Evolutionary conservation across 2,888 invertebrate species (phyloP), one percentile per base, ranked within the genome.

Genomic region (Sphecodes monilicornis): DNA sequence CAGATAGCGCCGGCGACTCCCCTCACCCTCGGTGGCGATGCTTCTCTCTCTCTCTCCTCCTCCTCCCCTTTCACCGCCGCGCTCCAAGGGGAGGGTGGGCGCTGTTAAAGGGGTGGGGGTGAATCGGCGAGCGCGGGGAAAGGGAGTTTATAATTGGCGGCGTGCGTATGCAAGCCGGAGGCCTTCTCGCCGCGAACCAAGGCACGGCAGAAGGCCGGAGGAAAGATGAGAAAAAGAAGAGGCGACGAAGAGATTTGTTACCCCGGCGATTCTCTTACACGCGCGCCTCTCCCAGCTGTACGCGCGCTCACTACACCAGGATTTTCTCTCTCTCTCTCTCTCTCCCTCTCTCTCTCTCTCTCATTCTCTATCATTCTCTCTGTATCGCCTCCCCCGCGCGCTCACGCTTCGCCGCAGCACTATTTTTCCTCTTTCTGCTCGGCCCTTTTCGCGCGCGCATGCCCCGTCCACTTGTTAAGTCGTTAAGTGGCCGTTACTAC

Each of bases 1-100:
- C 94, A 94, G 94, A 94, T 94, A 94, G 88, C 87, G 87, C 83
- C 86, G 29, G 88, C 85, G 74, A 88, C 88, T 88, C 91, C 90
- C 81, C 89, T 89, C 86, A 79, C 90, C 90, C 89, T 83, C 72
- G 64, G 78, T 78, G 86, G 77, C 73, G 66, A 78, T 71, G 22
- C 60, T 41, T 36, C 46, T 54, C 80, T 70, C 76, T 54, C 41
- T 36, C 46, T 54, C 80, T 70, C 76, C 76, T 64, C 77, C 78
- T 43, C 43, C 71, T 54, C 50, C 57, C 69, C 66, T 73, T 69
- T 74, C 72, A 26, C 73, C 32, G 64, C 39, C 36, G 60, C 71
- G 66, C 29, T 64, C 43, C 54, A 69, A 71, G 71, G 79, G 76
- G 66, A 77, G 78, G 77, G 77, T 43, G 32, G 57, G 11, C 41